Base-by-base conservation (phyloP, 2,797 vertebrate genomes). In the Hirundo rustica region DNA sequence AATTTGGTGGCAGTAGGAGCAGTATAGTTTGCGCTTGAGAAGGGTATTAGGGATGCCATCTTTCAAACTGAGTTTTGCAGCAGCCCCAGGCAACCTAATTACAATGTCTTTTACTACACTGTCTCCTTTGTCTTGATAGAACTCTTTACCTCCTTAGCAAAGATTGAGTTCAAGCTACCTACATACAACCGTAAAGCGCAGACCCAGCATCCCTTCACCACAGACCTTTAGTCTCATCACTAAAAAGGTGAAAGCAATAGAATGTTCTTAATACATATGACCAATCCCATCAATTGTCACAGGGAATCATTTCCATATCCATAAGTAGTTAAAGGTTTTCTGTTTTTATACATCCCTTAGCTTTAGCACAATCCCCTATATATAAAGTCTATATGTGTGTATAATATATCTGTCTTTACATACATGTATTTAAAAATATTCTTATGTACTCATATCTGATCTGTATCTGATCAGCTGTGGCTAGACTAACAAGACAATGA, bases 381-480 rank as follows among this genome's bases (percentile, higher is more conserved):
- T 17, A 32, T 42, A 50, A 73, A 42, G 5, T 76, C 6, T 45
- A 0, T 15, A 17, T 53, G 5, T 62, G 23, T 50, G 8, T 42
- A 17, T 55, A 4, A 3, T 66, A 2, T 40, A 0, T 61, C 0
- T 26, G 1, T 29, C 5, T 23, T 10, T 16, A 11, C 1, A 11
- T n/a, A 5, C 3, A 23, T 10, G 9, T 20, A 40, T 10, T 13
- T 32, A 38, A 54, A 55, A 55, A 32, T 8, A 10, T 13, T 34
- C 3, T 36, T 72, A 14, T 6, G 2, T 65, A 26, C 18, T 78
- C 2, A 10, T 30, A n/a, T n/a, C n/a, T n/a, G n/a, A n/a, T n/a
- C n/a, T 75, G 5, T 71, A 32, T 72, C 29, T 80, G 20, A 58
- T 83, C 50, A 50, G 9, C 14, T 88, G 51, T 50, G 36, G 53